Percentiles rank a stretch among this genome's conserved stretches.
phyloP scores from a whole-genome alignment of 2,113 vertebrate genomes.

The Indicator maculatus region DNA sequence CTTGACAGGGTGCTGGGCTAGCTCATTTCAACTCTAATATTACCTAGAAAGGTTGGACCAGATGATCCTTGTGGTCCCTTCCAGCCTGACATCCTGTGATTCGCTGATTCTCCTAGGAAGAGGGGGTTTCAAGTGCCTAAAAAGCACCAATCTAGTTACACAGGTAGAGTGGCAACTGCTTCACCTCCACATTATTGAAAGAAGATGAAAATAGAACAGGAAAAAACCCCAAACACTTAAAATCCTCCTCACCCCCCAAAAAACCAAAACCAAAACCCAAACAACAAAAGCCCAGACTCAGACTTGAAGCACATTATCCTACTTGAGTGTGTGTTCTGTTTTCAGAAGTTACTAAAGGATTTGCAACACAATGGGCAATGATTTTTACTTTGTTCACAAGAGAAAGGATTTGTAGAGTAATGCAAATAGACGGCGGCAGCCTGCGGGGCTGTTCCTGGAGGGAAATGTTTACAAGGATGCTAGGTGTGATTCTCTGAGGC shows the following conservation, averaged over 20 bases:
- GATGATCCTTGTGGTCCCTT: no score
- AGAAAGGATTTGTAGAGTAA: constrained; percentile 16
- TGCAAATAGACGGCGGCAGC: neutral
- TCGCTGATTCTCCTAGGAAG: neutral
- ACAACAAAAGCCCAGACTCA: neutral
- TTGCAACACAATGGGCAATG: constrained; percentile 29
- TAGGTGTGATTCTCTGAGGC: neutral
- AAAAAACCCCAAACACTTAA: neutral
- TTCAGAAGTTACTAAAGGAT: neutral
- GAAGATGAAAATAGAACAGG: neutral
- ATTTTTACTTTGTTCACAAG: constrained; percentile 43
- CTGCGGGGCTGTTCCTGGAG: neutral
- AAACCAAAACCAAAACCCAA: neutral
- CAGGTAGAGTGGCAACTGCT: neutral
- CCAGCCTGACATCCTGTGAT: no score
- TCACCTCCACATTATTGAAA: neutral
- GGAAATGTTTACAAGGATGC: neutral
- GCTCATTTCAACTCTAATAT: no score
- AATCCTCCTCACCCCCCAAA: no score
- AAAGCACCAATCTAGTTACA: neutral
- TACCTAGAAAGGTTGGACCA: no score
- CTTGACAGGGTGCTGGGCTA: no score
- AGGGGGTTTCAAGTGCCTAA: neutral
- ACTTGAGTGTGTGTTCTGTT: neutral
- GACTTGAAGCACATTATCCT: neutral